Conservation (phyloP, 2,113 vertebrate genomes). For the Sialia sialis region DNA sequence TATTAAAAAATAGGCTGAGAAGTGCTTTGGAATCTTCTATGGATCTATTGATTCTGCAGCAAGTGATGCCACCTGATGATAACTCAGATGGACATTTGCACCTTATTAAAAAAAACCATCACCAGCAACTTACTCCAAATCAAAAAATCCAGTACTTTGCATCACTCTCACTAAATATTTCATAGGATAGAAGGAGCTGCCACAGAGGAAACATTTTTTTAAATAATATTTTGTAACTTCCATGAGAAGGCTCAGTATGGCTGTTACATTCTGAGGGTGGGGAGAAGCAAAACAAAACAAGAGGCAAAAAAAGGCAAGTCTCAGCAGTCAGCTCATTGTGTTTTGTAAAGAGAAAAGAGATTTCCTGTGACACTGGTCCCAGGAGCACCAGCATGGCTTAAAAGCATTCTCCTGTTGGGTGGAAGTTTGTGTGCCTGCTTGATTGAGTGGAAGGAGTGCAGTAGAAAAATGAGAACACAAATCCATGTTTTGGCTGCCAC, state of each 20-base stretch:
- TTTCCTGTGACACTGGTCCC: conserved; percentile 74
- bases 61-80: conserved; percentile 63
- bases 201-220: conserved; percentile 67
- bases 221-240: conserved; percentile 52
- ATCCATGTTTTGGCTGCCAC: conserved; percentile 86
- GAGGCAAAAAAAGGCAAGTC: background rate
- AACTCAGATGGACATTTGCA: conserved; percentile 73
- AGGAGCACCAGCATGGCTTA: conserved; percentile 67
- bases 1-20: background rate
- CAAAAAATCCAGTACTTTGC: conserved; percentile 69
- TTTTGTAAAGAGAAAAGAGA: conserved; percentile 74
- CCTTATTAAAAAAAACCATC: conserved; percentile 73
- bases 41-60: conserved; percentile 65
- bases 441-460: conserved; percentile 76
- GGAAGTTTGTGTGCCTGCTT: conserved; percentile 69
- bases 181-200: conserved; percentile 64
- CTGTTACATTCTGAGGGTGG: background rate
- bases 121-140: conserved; percentile 66
- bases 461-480: conserved; percentile 87
- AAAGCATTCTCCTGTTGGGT: conserved; percentile 72
- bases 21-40: background rate
- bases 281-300: background rate
- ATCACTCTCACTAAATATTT: conserved; percentile 70
- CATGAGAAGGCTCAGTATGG: conserved; percentile 69
- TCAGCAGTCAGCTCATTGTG: conserved; percentile 50